A percentile compares a stretch with the other conserved stretches of the same genome.
Conservation (phyloP, 2,113 vertebrate genomes). For the Dipodomys stephensi region DNA sequence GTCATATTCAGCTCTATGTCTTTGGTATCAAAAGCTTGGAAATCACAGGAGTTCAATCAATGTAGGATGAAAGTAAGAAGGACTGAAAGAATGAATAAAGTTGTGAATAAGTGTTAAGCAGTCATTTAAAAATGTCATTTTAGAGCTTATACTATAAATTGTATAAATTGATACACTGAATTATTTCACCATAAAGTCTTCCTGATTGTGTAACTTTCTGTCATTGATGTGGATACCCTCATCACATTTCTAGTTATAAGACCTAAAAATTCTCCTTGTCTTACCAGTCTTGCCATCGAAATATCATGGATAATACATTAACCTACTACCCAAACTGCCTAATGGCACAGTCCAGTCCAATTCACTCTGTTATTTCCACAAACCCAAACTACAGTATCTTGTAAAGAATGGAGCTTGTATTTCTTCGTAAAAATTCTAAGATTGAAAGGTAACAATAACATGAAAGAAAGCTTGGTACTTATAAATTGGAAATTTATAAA, state of each 20-base stretch:
- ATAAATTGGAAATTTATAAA: too few relatives aligned
- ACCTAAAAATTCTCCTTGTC: not conserved
- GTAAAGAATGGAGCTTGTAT: not conserved
- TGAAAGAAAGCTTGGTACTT: too few relatives aligned
- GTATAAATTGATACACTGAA: not conserved
- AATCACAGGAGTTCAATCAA: not conserved
- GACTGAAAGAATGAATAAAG: not conserved
- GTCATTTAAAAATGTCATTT: not conserved
- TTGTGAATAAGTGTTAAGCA: not conserved
- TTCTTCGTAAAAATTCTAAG: not conserved
- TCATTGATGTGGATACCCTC: not conserved
- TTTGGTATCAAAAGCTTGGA: not conserved
- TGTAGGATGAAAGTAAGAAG: not conserved
- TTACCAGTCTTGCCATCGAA: not conserved
- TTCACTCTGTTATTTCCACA: not conserved
- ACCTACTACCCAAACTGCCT: not conserved
- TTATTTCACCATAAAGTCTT: not conserved
- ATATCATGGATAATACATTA: not conserved
- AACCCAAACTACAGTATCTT: not conserved
- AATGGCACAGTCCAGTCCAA: not conserved
- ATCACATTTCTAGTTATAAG: not conserved
- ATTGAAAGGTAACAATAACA: too few relatives aligned
- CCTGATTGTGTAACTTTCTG: not conserved
- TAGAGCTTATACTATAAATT: not conserved
- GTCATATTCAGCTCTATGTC: not conserved